Evolutionary conservation across 2,888 invertebrate genomes (phyloP), one percentile per base, ranked within the genome.

Genomic region (Ernsta delagoae): DNA sequence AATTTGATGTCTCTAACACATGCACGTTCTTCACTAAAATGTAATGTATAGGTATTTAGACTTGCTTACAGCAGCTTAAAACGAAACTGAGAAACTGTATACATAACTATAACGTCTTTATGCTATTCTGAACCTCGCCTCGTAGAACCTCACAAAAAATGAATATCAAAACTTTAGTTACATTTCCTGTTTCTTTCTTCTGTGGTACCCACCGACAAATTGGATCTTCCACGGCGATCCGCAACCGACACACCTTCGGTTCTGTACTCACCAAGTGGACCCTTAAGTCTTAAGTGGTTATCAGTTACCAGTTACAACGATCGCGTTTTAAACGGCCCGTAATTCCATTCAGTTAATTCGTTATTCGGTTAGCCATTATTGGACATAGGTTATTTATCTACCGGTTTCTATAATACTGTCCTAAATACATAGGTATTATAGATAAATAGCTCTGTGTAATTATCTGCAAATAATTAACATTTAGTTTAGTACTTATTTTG

Each of bases 271-370:
- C 75, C 78, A 81, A 78, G 82, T 86, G 87, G 81, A 85, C 80
- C 81, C 83, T 81, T 81, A 85, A 85, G 83, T 80, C 83, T 81
- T 81, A 85, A 86, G 83, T 80, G 85, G 85, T 83, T 81, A 86
- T 85, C 88, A 88, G 85, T 83, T 81, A 85, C 85, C 88, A 88
- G 89, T 90, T 90, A 90, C 88, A 87, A 86, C 81, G 84, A 88
- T 81, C 87, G 85, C 78, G 84, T 86, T 86, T 85, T 89, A 89
- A 90, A 90, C 86, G 87, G 79, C 83, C 83, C 73, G 83, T 87
- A 89, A 90, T 90, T 89, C 87, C 71, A 16, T 63, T 59, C 62
- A 48, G 62, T 57, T 62, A 67, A 68, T 68, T 39, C 5, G 5
- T 5, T 39, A 7, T 6, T 68, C 36, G 24, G 67, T 68, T 24